Evolutionary conservation across 2,797 vertebrate genomes (phyloP), one percentile per base, ranked within the genome.

Genomic region (Champsocephalus gunnari): DNA sequence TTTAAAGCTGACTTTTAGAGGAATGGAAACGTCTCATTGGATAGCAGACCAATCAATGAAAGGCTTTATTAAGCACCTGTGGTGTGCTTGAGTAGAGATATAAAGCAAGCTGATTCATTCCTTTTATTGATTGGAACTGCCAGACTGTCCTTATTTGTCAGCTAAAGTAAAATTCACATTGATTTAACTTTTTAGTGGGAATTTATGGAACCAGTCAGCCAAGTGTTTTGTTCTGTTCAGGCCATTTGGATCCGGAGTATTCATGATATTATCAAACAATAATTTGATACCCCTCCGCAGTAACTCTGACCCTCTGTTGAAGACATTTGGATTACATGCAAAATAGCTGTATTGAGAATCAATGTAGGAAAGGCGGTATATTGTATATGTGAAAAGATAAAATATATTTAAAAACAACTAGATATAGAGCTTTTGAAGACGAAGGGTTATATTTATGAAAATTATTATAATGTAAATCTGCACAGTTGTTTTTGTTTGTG

Each of bases 381-480:
- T 8, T 38, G 56, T 32, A 78, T 76, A 73, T 61, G 4, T 32
- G 80, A 70, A 72, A 72, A 55, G 14, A 28, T 66, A 11, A 48
- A 74, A 5, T 32, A n/a, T 24, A 57, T 32, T 6, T 38, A 38
- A 1, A 16, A 16, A 32, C 11, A 55, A 50, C 38, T 10, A 47
- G 16, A 41, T 13, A 9, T 45, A 21, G 5, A 53, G 28, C 14
- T 71, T 17, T 51, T 17, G 55, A 28, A 17, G 34, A 38, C 34
- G 34, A 38, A 38, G 12, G 1, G 0, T 38, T 54, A 60, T 62
- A 41, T 43, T 41, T 1, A 61, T 56, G 21, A 48, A 49, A 43
- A 53, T 62, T 12, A 73, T 84, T 80, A 12, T 61, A 17, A 32
- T 32, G 79, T 82, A 17, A 75, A 62, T n/a, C 43, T 56, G 38